Evolutionary conservation across 2,888 invertebrate genomes (phyloP).

Genomic region (Charanyca ferruginea): DNA sequence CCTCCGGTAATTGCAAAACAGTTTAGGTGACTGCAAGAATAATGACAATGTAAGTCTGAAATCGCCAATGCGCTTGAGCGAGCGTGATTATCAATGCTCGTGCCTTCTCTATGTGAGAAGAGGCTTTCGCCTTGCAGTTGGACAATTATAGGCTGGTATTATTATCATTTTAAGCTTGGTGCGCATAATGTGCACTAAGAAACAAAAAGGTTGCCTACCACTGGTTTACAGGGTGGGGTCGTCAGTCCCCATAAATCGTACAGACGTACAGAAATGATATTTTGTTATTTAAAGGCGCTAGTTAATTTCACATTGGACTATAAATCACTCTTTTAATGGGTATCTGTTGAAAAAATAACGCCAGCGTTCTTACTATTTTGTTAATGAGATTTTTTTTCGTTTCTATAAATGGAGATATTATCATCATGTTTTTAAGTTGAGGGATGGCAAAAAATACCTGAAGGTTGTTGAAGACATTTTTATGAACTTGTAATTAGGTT

Average conservation of each 20-base stretch:
- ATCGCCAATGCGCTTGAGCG: no score
- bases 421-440: slow-evolving; percentile 21
- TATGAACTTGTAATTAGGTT: background rate
- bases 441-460: slow-evolving; percentile 10
- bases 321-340: slow-evolving; percentile 75
- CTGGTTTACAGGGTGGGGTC: slow-evolving; percentile 62
- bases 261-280: slow-evolving; percentile 76
- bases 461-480: slow-evolving; percentile 2
- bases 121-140: no score
- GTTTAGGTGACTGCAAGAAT: background rate
- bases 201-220: slow-evolving; percentile 47
- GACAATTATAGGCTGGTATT: no score
- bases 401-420: slow-evolving; percentile 50
- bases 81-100: no score
- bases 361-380: slow-evolving; percentile 59
- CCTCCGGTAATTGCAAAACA: background rate
- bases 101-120: no score
- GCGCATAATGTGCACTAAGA: background rate
- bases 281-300: slow-evolving; percentile 81
- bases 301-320: slow-evolving; percentile 76
- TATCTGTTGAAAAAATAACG: slow-evolving; percentile 65
- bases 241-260: slow-evolving; percentile 72
- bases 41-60: no score
- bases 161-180: background rate
- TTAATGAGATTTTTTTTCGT: slow-evolving; percentile 61